These are phyloP conservation scores for Pelochelys cantorii DNA, from an alignment of 2,797 vertebrate genomes.

Conservation along the genomic window DNA sequence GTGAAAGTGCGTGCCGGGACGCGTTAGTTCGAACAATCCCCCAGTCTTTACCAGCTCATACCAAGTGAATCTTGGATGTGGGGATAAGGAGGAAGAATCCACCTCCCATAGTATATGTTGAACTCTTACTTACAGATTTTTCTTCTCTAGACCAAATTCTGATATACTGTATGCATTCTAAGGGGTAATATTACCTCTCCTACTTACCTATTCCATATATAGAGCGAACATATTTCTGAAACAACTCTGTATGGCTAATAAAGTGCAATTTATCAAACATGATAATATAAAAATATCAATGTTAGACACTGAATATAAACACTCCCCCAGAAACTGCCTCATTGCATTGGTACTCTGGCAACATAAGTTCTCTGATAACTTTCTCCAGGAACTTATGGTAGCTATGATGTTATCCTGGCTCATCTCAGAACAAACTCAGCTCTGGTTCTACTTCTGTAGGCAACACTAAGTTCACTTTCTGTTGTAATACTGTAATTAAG, in stretches of 20 bases:
- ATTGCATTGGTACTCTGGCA: neutral
- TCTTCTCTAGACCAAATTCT: neutral
- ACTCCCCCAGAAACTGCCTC: conserved; percentile 44
- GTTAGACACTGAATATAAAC: conserved; percentile 23
- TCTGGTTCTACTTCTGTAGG: neutral
- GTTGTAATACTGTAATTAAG: neutral
- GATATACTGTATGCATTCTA: neutral
- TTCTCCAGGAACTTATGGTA: neutral
- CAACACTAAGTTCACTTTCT: neutral
- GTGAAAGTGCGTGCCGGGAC: no score
- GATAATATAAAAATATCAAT: conserved; percentile 17
- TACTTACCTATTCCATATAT: neutral
- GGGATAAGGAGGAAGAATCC: neutral
- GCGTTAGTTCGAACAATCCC: no score
- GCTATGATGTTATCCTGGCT: neutral
- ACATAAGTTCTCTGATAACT: neutral
- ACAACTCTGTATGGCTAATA: neutral
- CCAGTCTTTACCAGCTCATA: neutral
- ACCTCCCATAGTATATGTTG: neutral
- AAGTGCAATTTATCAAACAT: neutral
- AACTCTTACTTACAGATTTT: neutral
- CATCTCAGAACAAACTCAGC: neutral
- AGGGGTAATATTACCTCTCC: neutral
- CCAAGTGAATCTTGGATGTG: neutral
- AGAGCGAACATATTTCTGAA: conserved; percentile 7